Base-by-base conservation (phyloP, 2,113 vertebrate species). In the Pseudonaja textilis region DNA sequence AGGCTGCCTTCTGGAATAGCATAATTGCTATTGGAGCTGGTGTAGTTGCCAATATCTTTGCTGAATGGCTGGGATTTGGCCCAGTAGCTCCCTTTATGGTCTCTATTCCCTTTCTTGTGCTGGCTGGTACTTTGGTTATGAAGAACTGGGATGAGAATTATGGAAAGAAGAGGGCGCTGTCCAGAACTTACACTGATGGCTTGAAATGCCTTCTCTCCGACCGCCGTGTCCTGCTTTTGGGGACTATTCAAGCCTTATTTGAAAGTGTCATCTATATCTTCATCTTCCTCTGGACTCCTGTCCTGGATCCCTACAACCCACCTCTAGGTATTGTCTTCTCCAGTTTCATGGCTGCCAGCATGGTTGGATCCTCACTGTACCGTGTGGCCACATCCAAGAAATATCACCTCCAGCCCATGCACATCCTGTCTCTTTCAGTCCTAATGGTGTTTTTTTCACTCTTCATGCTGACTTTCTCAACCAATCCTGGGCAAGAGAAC, bases 251-350 rank as follows among this genome's bases (percentile, higher is more conserved):
- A 94, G 99, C 99, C 42, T 96, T 99, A 87, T 99, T 99, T 91
- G 99, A 99, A 96, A 99, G 99, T 55, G 98, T 99, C 64, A 97
- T 99, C 45, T 99, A 99, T 95, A 99, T 99, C 94, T 99, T 99
- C 96, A 97, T 99, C 93, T 99, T 99, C 95, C 98, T 99, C 26
- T 99, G 99, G 99, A 99, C 99, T 0, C 99, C 99, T 0, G 99
- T 99, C 5, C 95, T 99, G 93, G 98, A 99, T 94, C 98, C 99
- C 25, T 97, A 99, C 2, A 98, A 98, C 2, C 98, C 99, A 29
- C 99, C 99, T 0, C 94, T 99, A 93, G 99, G 99, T 92, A 98
- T 99, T 2, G 97, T 99, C 47, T 99, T 99, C 94, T 99, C 99
- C 81, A 97, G 98, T 87, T 97, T 99, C 91, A 99, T 99, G 99